Percentiles rank a stretch among this genome's conserved stretches.
Evolutionary conservation across 2,113 vertebrate species (phyloP).

Genomic region (Tachysurus fulvidraco): DNA sequence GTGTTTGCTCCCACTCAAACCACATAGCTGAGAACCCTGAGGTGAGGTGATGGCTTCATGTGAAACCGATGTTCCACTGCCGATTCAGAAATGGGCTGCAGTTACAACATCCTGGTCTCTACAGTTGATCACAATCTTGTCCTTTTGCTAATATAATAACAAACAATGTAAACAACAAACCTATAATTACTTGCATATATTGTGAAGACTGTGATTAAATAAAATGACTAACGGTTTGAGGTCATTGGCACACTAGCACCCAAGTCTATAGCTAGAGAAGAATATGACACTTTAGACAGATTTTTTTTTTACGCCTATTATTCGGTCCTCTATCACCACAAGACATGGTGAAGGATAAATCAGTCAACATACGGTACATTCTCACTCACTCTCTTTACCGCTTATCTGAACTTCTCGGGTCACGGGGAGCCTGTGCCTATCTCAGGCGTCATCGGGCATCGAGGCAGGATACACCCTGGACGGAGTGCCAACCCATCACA

Average conservation of each 20-base stretch:
- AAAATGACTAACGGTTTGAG: background rate
- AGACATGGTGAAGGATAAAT: too few species aligned
- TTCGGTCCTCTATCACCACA: too few species aligned
- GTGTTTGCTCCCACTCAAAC: background rate
- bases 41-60: background rate
- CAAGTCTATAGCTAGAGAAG: background rate
- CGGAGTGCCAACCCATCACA: too few species aligned
- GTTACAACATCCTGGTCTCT: background rate
- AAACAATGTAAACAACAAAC: background rate
- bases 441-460: too few species aligned
- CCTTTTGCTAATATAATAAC: background rate
- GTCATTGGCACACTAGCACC: background rate
- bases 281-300: too few species aligned
- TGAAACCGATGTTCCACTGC: background rate
- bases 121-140: background rate
- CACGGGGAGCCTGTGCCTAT: too few species aligned
- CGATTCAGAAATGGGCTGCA: background rate
- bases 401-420: too few species aligned
- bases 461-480: too few species aligned
- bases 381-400: too few species aligned
- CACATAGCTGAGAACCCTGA: background rate
- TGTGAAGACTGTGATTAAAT: background rate
- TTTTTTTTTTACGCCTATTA: too few species aligned
- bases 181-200: background rate
- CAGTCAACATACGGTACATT: too few species aligned